Base-by-base conservation (phyloP, 1,140 invertebrate species). In the Diploscapter pachys region DNA sequence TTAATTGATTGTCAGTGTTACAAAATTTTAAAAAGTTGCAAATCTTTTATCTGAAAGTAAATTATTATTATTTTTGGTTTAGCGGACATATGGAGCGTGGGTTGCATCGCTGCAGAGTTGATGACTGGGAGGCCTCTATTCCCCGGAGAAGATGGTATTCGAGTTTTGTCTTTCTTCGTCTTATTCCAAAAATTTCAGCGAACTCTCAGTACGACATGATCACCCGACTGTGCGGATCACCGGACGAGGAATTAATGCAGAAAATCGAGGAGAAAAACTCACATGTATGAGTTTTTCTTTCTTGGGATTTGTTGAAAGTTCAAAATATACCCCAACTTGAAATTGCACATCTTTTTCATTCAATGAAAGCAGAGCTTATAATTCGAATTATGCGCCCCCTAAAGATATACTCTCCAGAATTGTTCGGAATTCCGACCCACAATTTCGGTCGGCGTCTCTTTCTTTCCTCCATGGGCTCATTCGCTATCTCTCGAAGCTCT, bases 41-140 rank as follows among this genome's bases (percentile, higher is more conserved):
- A 55, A 11, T 8, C 8, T 31, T 8, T 31, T 8, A 50, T 9
- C 13, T 65, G 63, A 65, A 8, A 31, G 51, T 13, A 1, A 31
- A 31, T 31, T 65, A 65, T 31, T 31, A 31, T 31, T 65, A 65
- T 31, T 31, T 1, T 0, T 8, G 11, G 11, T 71, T 66, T 63
- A 52, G 82, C 82, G 6, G 96, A 99, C 86, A 91, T 99, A 86
- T 99, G 96, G 96, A 98, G 94, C 6, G 94, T 99, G 8, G 96
- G 96, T 55, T 99, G 96, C 86, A 99, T 99, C 79, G 98, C 98
- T 87, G 95, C 93, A 0, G 97, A 99, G 86, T 90, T 99, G 55
- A 87, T 99, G 3, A 91, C 91, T 64, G 95, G 97, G 93, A 92
- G 95, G 82, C 92, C 96, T 4, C 86, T 99, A 9, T 99, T 98